Conservation (phyloP, 1,140 invertebrate genomes). For the Laupala kohalensis region DNA sequence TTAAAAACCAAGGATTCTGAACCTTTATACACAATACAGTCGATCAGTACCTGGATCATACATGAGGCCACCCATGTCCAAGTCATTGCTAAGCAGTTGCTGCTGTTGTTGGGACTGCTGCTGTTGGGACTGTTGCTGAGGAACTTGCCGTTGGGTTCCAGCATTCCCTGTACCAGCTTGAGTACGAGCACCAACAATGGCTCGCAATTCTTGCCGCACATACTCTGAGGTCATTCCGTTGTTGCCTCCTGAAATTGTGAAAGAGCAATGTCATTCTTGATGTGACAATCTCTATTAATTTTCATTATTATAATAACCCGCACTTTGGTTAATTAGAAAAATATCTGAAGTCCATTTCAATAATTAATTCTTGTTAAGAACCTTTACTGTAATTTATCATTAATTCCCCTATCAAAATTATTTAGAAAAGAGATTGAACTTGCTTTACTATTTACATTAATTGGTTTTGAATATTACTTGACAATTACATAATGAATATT, state of each 20-base stretch:
- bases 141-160: conserved; percentile 11
- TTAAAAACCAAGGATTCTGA: too few relatives aligned
- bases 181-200: conserved; percentile 68
- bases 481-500: too few relatives aligned
- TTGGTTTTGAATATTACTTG: too few relatives aligned
- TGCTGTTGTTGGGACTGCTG: conserved; percentile 21
- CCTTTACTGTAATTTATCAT: too few relatives aligned
- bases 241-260: conserved; percentile 16
- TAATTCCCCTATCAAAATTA: too few relatives aligned
- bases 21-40: too few relatives aligned
- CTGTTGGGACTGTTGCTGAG: conserved; percentile 11
- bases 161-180: conserved; percentile 32
- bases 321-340: too few relatives aligned
- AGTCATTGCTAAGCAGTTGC: conserved; percentile 21
- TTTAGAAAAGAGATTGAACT: too few relatives aligned
- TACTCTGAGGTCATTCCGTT: conserved; percentile 53
- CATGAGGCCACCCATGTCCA: neutral
- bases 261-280: neutral
- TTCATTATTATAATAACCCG: too few relatives aligned
- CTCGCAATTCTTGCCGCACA: conserved; percentile 76
- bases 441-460: too few relatives aligned
- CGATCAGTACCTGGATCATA: neutral
- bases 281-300: neutral
- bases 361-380: too few relatives aligned
- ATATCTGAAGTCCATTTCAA: too few relatives aligned